Conservation (phyloP, 2,797 vertebrate species). For the Gephyroberyx darwinii region DNA sequence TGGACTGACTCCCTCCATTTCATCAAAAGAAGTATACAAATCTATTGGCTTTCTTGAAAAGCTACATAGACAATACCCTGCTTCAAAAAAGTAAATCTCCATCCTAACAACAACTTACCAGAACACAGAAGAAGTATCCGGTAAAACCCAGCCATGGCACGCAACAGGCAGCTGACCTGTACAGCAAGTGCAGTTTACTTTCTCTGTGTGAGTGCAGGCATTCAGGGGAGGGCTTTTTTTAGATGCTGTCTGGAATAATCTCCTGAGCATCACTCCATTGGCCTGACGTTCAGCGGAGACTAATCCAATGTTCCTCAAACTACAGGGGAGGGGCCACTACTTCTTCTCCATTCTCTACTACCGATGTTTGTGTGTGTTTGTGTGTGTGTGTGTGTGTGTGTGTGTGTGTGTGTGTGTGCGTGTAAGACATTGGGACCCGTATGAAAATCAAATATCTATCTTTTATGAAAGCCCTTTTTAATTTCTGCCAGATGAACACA, state of each 20-base stretch:
- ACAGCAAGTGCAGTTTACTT: constrained; percentile 46
- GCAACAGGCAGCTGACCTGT: constrained; percentile 52
- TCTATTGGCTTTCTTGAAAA: neutral
- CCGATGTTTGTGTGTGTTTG: neutral
- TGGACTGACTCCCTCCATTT: neutral
- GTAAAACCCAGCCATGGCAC: constrained; percentile 69
- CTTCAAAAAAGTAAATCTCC: constrained; percentile 15
- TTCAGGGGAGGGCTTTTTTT: constrained; percentile 69
- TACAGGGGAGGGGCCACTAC: constrained; percentile 36
- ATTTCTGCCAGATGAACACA: neutral
- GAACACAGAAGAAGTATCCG: constrained; percentile 74
- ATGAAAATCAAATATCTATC: neutral
- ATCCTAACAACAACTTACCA: constrained; percentile 67
- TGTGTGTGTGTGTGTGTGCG: neutral
- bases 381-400: neutral
- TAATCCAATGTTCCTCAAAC: constrained; percentile 56
- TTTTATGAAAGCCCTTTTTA: neutral
- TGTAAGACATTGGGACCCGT: neutral
- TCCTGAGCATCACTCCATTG: constrained; percentile 70
- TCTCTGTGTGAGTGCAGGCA: constrained; percentile 36
- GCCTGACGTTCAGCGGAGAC: constrained; percentile 21
- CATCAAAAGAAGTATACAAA: constrained; percentile 2
- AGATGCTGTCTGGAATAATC: constrained; percentile 70
- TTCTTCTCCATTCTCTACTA: neutral
- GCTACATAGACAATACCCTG: neutral